Evolutionary conservation across 2,113 vertebrate species (phyloP), one percentile per base, ranked within the genome.

Genomic region (Andinoacara biseriatus): DNA sequence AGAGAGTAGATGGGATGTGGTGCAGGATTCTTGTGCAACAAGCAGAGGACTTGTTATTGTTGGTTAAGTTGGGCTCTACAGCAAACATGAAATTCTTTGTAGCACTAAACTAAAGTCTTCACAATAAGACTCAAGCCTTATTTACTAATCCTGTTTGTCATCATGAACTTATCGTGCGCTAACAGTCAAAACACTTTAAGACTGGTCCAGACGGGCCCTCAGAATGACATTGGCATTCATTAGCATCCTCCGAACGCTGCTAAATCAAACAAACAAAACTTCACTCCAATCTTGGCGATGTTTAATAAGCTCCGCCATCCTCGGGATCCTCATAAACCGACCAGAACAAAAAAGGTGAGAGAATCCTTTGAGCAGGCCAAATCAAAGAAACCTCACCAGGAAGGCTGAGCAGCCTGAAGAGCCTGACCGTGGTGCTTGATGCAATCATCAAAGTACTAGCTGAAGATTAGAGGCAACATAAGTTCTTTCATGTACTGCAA

Each of bases 381-480:
- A 59, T 75, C 38, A 87, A 77, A 76, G 35, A 75, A 74, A 54
- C 33, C 75, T 67, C 38, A 33, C 14, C 69, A 38, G 49, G 35
- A 72, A 52, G 57, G 22, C 78, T 54, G 26, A 31, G 29, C 72
- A 79, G 22, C 59, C 20, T 43, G 46, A 31, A 52, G 17, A 17
- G 20, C 67, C 13, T 77, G 67, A 75, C 74, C 26, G 14, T 15
- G 17, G 13, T 59, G 67, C 54, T 83, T 52, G 20, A 58, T 76
- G 56, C 43, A 52, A n/a, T 76, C n/a, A 62, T 77, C 49, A 82
- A 89, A 83, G 40, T 5, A n/a, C 17, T 82, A 63, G 10, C 46
- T 4, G 18, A 54, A 72, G 26, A 72, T 72, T n/a, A 72, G 46
- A 52, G 26, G 26, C 46, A 54, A 54, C 46, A 72, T 72, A 54